Evolutionary conservation across 2,113 vertebrate genomes (phyloP).

Genomic region (Caretta caretta): DNA sequence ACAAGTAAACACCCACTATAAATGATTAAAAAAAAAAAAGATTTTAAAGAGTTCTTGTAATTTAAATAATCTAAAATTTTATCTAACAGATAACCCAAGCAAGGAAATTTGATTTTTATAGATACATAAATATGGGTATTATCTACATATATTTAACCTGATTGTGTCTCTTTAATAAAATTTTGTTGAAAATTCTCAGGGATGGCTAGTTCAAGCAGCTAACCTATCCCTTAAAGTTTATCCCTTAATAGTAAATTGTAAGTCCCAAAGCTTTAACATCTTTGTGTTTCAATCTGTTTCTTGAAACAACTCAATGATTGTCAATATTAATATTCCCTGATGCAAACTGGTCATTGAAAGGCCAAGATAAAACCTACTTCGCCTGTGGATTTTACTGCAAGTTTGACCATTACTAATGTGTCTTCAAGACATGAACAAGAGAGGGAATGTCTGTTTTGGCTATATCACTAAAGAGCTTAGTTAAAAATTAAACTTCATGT

Average conservation of each 20-base stretch:
- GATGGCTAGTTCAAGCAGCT: conserved; percentile 47
- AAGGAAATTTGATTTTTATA: conserved; percentile 39
- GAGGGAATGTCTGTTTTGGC: conserved; percentile 1
- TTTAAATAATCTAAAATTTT: conserved; percentile 19
- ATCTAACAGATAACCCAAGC: background rate
- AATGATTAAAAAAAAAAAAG: background rate
- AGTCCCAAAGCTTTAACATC: conserved; percentile 28
- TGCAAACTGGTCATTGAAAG: conserved; percentile 43
- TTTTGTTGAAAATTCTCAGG: conserved; percentile 23
- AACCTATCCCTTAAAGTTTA: conserved; percentile 17
- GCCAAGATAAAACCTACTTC: conserved; percentile 29
- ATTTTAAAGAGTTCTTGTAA: background rate
- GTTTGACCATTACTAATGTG: conserved; percentile 53
- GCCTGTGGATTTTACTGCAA: conserved; percentile 48
- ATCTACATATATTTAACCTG: background rate
- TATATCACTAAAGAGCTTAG: conserved; percentile 25
- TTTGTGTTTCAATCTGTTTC: conserved; percentile 9
- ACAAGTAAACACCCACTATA: background rate
- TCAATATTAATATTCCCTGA: conserved; percentile 65
- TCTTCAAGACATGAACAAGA: conserved; percentile 36
- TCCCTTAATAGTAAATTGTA: conserved; percentile 37
- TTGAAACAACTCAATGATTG: conserved; percentile 50
- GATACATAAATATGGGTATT: background rate
- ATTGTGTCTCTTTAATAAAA: conserved; percentile 8
- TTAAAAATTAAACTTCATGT: conserved; percentile 53